These are phyloP conservation scores for Sinhomidia bicolor DNA, from an alignment of 2,888 invertebrate genomes.

Conservation along the genomic window DNA sequence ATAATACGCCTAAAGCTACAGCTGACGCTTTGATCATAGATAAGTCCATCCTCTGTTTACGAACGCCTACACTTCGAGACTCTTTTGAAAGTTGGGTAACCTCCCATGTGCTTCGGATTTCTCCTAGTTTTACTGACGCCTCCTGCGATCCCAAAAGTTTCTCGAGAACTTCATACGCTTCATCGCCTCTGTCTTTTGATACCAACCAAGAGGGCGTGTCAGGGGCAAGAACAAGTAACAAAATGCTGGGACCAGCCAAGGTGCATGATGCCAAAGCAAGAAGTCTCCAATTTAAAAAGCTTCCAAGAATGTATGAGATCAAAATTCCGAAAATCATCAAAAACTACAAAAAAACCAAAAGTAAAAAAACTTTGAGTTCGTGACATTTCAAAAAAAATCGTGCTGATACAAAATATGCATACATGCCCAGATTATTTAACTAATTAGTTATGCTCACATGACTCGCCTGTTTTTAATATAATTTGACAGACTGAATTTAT, in stretches of 20 bases:
- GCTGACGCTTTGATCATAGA: slow-evolving; percentile 74
- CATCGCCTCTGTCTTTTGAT: slow-evolving; percentile 55
- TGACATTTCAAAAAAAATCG: neutral
- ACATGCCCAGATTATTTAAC: too few relatives aligned
- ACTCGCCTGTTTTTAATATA: too few relatives aligned
- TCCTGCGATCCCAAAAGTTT: slow-evolving; percentile 55
- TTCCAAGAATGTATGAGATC: slow-evolving; percentile 75
- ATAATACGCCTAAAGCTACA: slow-evolving; percentile 76
- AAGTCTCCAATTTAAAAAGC: slow-evolving; percentile 73
- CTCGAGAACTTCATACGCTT: slow-evolving; percentile 64
- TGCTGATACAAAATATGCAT: too few relatives aligned
- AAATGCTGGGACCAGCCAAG: slow-evolving; percentile 59
- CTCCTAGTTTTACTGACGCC: slow-evolving; percentile 37
- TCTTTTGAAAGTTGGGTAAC: slow-evolving; percentile 22
- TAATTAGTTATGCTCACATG: too few relatives aligned
- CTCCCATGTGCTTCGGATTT: slow-evolving; percentile 40
- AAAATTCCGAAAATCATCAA: slow-evolving; percentile 77
- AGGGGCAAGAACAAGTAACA: slow-evolving; percentile 66
- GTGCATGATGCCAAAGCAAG: slow-evolving; percentile 70
- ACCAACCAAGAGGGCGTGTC: slow-evolving; percentile 74
- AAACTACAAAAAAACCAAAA: slow-evolving; percentile 65
- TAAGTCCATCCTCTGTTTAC: slow-evolving; percentile 47
- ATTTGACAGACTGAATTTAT: too few relatives aligned
- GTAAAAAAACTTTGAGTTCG: neutral
- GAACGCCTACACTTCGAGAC: slow-evolving; percentile 14